Evolutionary conservation across 2,113 vertebrate species (phyloP).

Genomic region (Grammomys surdaster): DNA sequence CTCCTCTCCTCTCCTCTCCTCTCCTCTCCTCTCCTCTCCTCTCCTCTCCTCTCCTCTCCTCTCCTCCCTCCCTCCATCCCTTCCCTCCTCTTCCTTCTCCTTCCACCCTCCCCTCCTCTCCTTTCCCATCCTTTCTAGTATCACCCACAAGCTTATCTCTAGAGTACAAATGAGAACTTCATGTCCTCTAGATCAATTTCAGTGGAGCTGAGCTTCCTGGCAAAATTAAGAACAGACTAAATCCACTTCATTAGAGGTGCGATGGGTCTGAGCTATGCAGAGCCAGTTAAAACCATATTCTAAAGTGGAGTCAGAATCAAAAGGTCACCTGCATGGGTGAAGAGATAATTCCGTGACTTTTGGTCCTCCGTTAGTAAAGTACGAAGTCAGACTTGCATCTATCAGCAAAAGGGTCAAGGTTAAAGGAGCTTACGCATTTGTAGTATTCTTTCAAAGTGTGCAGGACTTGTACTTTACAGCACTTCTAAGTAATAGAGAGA

Average conservation of each 20-base stretch:
- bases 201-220: neutral
- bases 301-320: neutral
- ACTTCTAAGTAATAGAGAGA: neutral
- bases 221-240: neutral
- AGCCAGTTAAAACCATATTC: neutral
- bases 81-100: neutral
- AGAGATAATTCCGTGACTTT: neutral
- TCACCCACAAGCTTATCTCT: neutral
- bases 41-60: accelerated
- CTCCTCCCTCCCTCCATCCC: neutral
- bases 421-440: neutral
- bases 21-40: accelerated
- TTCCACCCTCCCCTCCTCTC: too few relatives aligned
- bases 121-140: neutral
- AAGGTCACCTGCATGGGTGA: slow-evolving; percentile 1
- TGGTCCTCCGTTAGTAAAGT: neutral
- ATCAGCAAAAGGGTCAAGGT: slow-evolving; percentile 22
- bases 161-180: neutral
- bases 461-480: slow-evolving; percentile 15
- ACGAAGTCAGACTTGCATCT: neutral
- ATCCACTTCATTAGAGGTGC: slow-evolving; percentile 7
- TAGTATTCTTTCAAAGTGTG: slow-evolving; percentile 42
- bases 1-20: accelerated
- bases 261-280: neutral
- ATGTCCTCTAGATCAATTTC: slow-evolving; percentile 3